Evolutionary conservation across 2,888 invertebrate species (phyloP).

Genomic region (Erynnis tages): DNA sequence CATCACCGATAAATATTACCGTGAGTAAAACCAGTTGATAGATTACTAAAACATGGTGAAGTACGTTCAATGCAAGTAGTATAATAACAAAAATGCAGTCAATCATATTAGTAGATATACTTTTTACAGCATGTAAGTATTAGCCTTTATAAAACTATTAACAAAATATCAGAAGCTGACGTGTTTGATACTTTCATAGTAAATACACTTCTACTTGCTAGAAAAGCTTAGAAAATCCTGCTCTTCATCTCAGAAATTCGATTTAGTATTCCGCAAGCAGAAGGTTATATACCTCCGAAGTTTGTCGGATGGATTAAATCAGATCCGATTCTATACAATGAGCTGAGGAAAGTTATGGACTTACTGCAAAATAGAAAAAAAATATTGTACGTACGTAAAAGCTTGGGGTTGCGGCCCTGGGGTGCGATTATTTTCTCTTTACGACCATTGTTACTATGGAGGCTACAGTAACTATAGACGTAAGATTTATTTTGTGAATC

Average conservation of each 20-base stretch:
- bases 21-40: too few relatives aligned
- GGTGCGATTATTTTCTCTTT: constrained; percentile 43
- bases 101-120: too few relatives aligned
- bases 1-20: too few relatives aligned
- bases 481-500: neutral
- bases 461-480: neutral
- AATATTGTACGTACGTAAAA: constrained; percentile 41
- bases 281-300: constrained; percentile 41
- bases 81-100: too few relatives aligned
- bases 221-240: neutral
- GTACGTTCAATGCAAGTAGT: too few relatives aligned
- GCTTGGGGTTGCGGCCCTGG: constrained; percentile 30
- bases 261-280: constrained; percentile 33
- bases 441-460: constrained; percentile 23
- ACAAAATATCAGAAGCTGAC: too few relatives aligned
- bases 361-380: constrained; percentile 41
- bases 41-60: too few relatives aligned
- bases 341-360: constrained; percentile 17
- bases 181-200: too few relatives aligned
- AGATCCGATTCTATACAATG: constrained; percentile 24
- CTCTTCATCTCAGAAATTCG: constrained; percentile 10
- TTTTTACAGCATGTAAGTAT: too few relatives aligned
- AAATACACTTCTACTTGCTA: neutral
- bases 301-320: constrained; percentile 47
- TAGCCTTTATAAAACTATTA: too few relatives aligned